phyloP scores from a whole-genome alignment of 2,888 invertebrate species.

The Matsumyia berberina region DNA sequence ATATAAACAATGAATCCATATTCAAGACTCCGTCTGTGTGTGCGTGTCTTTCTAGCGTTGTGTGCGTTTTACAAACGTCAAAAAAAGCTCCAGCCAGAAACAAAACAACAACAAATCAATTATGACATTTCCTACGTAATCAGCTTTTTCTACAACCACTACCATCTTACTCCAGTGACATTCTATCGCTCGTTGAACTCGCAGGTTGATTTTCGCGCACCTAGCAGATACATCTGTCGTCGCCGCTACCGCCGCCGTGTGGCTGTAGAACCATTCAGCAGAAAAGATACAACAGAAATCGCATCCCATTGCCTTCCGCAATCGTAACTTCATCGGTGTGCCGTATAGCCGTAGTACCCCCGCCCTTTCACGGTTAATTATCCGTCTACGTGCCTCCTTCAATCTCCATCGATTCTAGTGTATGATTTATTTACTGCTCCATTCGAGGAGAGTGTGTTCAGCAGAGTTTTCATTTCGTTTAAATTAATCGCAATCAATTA shows the following conservation, averaged over 20 bases:
- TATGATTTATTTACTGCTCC: slow-evolving; percentile 54
- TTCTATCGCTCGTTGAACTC: slow-evolving; percentile 63
- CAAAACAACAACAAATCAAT: background rate
- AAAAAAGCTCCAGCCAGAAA: slow-evolving; percentile 39
- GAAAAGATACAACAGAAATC: slow-evolving; percentile 10
- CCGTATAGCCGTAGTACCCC: too few relatives aligned
- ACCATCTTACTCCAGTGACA: slow-evolving; percentile 61
- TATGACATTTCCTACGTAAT: slow-evolving; percentile 42
- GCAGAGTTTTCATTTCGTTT: slow-evolving; percentile 43
- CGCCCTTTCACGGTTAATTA: slow-evolving; percentile 35
- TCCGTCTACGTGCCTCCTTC: slow-evolving; percentile 14
- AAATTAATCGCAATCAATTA: slow-evolving; percentile 73
- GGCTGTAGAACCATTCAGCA: slow-evolving; percentile 11
- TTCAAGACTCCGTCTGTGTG: background rate
- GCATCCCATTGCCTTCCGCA: slow-evolving; percentile 40
- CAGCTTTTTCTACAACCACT: slow-evolving; percentile 52
- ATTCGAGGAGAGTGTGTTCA: slow-evolving; percentile 36
- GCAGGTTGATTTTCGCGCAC: slow-evolving; percentile 12
- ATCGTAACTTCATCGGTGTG: slow-evolving; percentile 32
- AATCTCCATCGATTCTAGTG: slow-evolving; percentile 24
- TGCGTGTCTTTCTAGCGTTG: background rate
- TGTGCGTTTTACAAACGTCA: slow-evolving; percentile 40
- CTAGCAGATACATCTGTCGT: slow-evolving; percentile 2
- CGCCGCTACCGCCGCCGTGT: slow-evolving; percentile 5
- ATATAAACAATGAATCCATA: slow-evolving; percentile 69